Base-by-base conservation (phyloP, 2,797 vertebrate species). In the Vespertilio murinus region DNA sequence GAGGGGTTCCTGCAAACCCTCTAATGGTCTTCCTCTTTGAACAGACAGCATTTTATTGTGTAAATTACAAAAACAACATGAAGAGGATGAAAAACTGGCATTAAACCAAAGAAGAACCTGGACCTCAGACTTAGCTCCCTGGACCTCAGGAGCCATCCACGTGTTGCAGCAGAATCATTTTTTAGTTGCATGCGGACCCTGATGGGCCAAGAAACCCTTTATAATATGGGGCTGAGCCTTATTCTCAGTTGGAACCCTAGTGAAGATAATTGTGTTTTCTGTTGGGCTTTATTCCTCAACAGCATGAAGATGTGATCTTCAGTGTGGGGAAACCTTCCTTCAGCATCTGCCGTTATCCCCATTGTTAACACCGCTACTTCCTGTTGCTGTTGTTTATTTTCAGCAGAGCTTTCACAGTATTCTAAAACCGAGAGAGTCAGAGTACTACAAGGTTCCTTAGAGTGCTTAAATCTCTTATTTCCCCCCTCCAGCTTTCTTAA, bases 21-120 rank as follows among this genome's bases (percentile, higher is more conserved):
- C 82, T 87, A 81, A 93, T 96, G 95, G 94, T 94, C 88, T 95
- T 64, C 56, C 30, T 42, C 75, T 95, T 88, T 92, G 79, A 79
- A 77, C 78, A 92, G 82, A 90, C 38, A 64, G 59, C 70, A 81
- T 87, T 94, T 88, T 73, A 94, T 81, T 90, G 59, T 94, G 45
- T 89, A 64, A 89, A 91, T 91, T 89, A 89, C 74, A 94, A 93
- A 79, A 93, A 59, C 56, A 88, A 93, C 69, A 42, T 86, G 54
- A 84, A 95, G 86, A 77, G 65, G 75, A 52, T 6, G 20, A 38
- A 79, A 94, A 87, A 49, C 38, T 86, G 91, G 65, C 35, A 82
- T 81, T 81, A 59, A 59, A 69, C 79, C 71, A 82, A 85, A 70
- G 65, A 90, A 91, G 71, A 89, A 89, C 65, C 61, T n/a, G 38